A percentile compares a stretch with the other conserved stretches of the same genome.
Evolutionary conservation across 2,888 invertebrate genomes (phyloP).

Genomic region (Hirtodrosophila trivittata): DNA sequence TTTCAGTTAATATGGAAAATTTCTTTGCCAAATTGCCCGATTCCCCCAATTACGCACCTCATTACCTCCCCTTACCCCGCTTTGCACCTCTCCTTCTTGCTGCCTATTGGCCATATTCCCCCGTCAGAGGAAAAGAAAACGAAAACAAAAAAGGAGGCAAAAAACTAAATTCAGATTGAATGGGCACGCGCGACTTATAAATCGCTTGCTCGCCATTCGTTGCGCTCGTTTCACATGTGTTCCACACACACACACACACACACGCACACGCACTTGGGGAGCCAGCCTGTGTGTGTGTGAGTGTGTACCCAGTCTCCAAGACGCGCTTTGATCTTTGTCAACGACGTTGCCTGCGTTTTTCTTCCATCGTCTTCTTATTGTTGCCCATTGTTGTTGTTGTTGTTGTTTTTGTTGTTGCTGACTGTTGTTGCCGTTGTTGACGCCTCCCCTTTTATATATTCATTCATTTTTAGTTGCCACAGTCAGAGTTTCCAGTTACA

Average conservation of each 20-base stretch:
- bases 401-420: constrained; percentile 17
- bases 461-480: constrained; percentile 52
- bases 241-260: constrained; percentile 29
- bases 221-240: constrained; percentile 47
- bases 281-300: constrained; percentile 33
- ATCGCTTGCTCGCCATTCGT: constrained; percentile 67
- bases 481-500: constrained; percentile 65
- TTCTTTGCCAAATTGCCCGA: background rate
- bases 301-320: constrained; percentile 60
- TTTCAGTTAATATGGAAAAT: background rate
- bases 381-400: constrained; percentile 30
- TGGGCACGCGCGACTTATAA: constrained; percentile 60
- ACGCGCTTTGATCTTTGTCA: constrained; percentile 71
- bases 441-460: constrained; percentile 81
- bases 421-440: constrained; percentile 59
- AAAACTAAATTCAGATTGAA: constrained; percentile 32
- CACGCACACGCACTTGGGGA: constrained; percentile 10
- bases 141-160: background rate
- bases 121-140: background rate
- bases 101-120: background rate
- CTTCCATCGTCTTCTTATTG: constrained; percentile 45
- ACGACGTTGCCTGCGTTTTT: constrained; percentile 25
- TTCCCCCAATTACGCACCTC: background rate
- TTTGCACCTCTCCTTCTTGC: background rate
- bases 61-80: background rate